These are phyloP conservation scores for Orius laevigatus DNA, from an alignment of 1,140 invertebrate genomes.

Conservation along the genomic window DNA sequence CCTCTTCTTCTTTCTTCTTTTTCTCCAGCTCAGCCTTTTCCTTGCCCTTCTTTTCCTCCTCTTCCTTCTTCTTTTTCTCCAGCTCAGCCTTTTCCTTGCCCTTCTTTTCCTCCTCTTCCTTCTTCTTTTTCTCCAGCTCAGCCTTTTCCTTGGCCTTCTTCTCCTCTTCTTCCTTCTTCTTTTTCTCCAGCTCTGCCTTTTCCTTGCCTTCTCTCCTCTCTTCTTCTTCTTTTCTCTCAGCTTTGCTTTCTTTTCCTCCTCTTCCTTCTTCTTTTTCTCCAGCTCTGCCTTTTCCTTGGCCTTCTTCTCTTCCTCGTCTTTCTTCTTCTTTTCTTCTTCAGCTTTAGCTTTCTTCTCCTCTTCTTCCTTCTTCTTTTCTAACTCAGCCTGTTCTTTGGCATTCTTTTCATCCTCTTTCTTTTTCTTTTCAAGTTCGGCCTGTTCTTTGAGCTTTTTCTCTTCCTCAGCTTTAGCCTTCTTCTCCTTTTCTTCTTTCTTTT, in stretches of 20 bases:
- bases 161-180: not conserved
- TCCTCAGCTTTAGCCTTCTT: not conserved
- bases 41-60: conserved; percentile 4
- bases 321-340: conserved; percentile 9
- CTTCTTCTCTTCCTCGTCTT: conserved; percentile 1
- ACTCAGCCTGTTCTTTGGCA: conserved; percentile 9
- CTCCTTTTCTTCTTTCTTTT: not conserved
- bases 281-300: conserved; percentile 7
- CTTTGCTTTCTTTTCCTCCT: conserved; percentile 5
- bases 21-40: conserved; percentile 2
- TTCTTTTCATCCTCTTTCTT: not conserved
- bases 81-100: conserved; percentile 6
- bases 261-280: conserved; percentile 15
- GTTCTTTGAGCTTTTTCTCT: not conserved
- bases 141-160: conserved; percentile 8
- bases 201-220: not conserved
- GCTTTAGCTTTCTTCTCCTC: conserved; percentile 6
- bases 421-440: not conserved
- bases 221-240: not conserved
- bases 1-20: conserved; percentile 8
- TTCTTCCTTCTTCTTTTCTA: conserved; percentile 16
- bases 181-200: conserved; percentile 4
- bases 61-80: conserved; percentile 3
- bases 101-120: conserved; percentile 15
- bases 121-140: conserved; percentile 1